A percentile compares a stretch with the other conserved stretches of the same genome.
phyloP scores from a whole-genome alignment of 2,888 invertebrate genomes.

The Fragum whitleyi region DNA sequence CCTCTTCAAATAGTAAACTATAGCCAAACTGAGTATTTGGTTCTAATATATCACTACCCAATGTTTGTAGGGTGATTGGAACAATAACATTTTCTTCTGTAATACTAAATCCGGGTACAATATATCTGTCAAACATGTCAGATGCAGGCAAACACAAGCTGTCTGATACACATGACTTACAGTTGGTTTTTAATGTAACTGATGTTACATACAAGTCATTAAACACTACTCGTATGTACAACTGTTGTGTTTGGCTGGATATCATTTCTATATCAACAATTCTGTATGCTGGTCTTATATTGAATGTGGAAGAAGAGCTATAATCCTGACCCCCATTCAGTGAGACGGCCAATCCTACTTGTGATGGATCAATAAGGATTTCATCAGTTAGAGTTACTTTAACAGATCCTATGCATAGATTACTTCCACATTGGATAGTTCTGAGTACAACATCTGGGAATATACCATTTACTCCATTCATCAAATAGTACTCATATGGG shows the following conservation, averaged over 20 bases:
- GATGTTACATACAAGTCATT: constrained; percentile 34
- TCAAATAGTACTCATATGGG: constrained; percentile 14
- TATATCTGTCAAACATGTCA: constrained; percentile 22
- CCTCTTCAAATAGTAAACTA: constrained; percentile 29
- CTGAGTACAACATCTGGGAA: neutral
- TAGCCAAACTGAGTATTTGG: constrained; percentile 40
- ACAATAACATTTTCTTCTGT: constrained; percentile 37
- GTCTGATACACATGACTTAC: constrained; percentile 20
- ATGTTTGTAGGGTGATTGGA: constrained; percentile 19
- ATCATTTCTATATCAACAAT: constrained; percentile 2
- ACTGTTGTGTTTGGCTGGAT: neutral
- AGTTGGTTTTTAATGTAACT: constrained; percentile 34
- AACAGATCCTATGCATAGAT: constrained; percentile 11
- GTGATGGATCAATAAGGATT: neutral
- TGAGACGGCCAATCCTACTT: neutral
- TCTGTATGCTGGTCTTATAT: neutral
- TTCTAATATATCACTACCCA: constrained; percentile 25
- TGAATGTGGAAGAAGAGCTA: neutral
- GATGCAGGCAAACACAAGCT: constrained; percentile 32
- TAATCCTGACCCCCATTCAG: constrained; percentile 1
- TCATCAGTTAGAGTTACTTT: neutral
- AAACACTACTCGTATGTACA: constrained; percentile 10
- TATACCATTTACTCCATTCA: neutral
- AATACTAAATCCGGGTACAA: neutral
- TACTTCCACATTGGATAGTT: constrained; percentile 7